These are phyloP conservation scores for Tethya wilhelma DNA, from an alignment of 37 sponge, comb jelly and placozoan species.

Conservation along the genomic window DNA sequence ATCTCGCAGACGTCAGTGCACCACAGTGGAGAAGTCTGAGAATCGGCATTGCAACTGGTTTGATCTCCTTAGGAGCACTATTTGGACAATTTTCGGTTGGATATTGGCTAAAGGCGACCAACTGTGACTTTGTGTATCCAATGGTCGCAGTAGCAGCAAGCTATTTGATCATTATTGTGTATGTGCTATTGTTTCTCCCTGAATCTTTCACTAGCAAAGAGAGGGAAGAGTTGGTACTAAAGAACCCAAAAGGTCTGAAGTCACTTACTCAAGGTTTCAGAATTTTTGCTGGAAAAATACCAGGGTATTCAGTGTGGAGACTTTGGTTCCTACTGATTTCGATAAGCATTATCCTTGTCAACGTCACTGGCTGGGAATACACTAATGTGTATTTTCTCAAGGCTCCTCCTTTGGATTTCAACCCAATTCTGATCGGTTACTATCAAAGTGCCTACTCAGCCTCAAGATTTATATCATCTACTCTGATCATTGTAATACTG, in stretches of 20 bases:
- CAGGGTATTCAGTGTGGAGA: neutral
- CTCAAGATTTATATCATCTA: constrained; percentile 6
- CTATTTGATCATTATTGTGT: neutral
- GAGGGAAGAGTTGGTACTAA: neutral
- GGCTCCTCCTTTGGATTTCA: constrained; percentile 50
- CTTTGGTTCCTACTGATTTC: constrained; percentile 15
- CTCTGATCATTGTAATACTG: constrained; percentile 55
- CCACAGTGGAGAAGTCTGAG: constrained; percentile 24
- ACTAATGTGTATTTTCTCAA: constrained; percentile 20
- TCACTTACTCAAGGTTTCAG: constrained; percentile 16
- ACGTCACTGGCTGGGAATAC: neutral
- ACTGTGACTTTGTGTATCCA: constrained; percentile 28
- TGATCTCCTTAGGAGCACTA: constrained; percentile 19
- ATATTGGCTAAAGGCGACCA: constrained; percentile 4
- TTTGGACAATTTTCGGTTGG: constrained; percentile 1
- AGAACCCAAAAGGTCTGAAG: neutral
- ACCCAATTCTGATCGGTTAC: constrained; percentile 21
- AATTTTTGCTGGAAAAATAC: constrained; percentile 23
- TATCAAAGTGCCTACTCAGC: neutral
- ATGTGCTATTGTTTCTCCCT: constrained; percentile 33
- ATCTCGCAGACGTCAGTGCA: constrained; percentile 47
- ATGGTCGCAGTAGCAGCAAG: constrained; percentile 3
- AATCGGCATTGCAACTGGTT: constrained; percentile 22
- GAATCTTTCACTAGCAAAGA: constrained; percentile 20
- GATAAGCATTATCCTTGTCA: neutral